Evolutionary conservation across 2,888 invertebrate genomes (phyloP), one percentile per base, ranked within the genome.

Genomic region (Amiota minor): DNA sequence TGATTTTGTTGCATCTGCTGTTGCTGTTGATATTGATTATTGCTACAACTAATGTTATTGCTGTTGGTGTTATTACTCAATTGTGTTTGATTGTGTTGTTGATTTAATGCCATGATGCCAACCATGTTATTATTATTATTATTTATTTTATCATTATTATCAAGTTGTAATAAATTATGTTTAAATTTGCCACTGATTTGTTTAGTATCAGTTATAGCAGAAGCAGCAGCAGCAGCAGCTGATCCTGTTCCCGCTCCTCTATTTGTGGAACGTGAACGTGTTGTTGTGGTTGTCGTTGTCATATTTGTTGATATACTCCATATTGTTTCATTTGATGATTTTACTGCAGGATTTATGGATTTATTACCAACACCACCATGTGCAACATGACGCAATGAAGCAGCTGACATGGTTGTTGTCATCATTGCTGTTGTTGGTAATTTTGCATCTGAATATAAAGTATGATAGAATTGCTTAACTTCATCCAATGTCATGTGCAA

Each of bases 401-500:
- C 64, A 1, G 64, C n/a, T 47, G 64, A 65, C 64, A 64, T 64
- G 14, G 64, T 64, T n/a, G 16, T n/a, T 50, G 53, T n/a, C 53
- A n/a, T n/a, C 53, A 50, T 50, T 47, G n/a, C 64, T 14, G 35
- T 68, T 49, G 71, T 67, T 46, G 62, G 50, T 0, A 79, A 55
- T 16, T 80, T 81, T 2, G 83, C 84, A 59, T 88, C 88, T 50
- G 95, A 95, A 88, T 96, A 96, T 61, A 96, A 91, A 9, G 94
- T 95, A 79, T 96, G 95, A 83, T 96, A 91, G 88, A 95, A 96
- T 84, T 95, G 94, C 77, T 95, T 92, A 86, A 96, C 95, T 90
- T 96, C 96, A 81, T 95, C 94, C 73, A 96, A 90, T 11, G 96
- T 96, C 93, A 96, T 94, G 88, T 96, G 96, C 77, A 96, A 92